Percentiles rank a stretch among this genome's conserved stretches.
These are phyloP conservation scores for Agrochola circellaris DNA, from an alignment of 2,888 invertebrate genomes.

Conservation along the genomic window DNA sequence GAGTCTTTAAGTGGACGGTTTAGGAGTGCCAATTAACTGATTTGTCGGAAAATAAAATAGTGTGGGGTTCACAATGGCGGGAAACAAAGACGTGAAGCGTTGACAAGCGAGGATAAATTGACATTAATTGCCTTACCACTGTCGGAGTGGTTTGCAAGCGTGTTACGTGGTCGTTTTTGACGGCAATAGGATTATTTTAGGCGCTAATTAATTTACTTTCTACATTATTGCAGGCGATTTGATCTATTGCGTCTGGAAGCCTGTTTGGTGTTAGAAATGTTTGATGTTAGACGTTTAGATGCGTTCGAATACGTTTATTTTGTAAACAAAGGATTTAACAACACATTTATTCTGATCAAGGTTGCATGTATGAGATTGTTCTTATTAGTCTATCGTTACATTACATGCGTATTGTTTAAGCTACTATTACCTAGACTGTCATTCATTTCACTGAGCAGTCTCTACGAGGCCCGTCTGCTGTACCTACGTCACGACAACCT, in stretches of 20 bases:
- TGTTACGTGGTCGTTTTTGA: slow-evolving; percentile 73
- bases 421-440: background rate
- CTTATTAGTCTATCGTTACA: background rate
- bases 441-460: background rate
- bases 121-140: slow-evolving; percentile 86
- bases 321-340: slow-evolving; percentile 55
- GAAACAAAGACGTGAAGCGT: slow-evolving; percentile 81
- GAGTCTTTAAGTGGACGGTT: slow-evolving; percentile 65
- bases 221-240: slow-evolving; percentile 81
- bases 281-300: slow-evolving; percentile 43
- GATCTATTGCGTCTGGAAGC: slow-evolving; percentile 70
- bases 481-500: too few relatives aligned
- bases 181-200: slow-evolving; percentile 75
- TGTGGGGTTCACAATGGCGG: slow-evolving; percentile 75
- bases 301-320: slow-evolving; percentile 48
- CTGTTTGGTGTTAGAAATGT: slow-evolving; percentile 49
- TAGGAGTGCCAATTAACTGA: slow-evolving; percentile 66
- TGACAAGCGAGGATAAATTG: slow-evolving; percentile 88
- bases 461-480: too few relatives aligned
- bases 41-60: slow-evolving; percentile 64
- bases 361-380: slow-evolving; percentile 20
- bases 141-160: slow-evolving; percentile 75
- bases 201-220: slow-evolving; percentile 82
- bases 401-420: too few relatives aligned
- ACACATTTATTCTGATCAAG: slow-evolving; percentile 23